Percentiles rank a stretch among this genome's conserved stretches.
Conservation (phyloP, 2,113 vertebrate genomes). For the Nothocercus julius region DNA sequence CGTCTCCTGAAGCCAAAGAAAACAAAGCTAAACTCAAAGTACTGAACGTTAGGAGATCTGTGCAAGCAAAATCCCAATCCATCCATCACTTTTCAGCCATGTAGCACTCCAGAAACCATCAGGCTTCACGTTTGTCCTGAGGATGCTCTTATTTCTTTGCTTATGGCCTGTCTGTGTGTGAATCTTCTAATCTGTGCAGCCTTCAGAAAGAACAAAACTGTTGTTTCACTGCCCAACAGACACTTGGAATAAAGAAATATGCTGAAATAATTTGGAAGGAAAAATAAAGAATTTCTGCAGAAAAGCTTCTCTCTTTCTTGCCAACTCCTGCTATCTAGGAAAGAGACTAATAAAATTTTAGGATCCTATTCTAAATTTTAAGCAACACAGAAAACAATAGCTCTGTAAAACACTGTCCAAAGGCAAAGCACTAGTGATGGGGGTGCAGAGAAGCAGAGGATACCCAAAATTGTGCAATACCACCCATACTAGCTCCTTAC, state of each 20-base stretch:
- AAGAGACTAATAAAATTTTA: not conserved
- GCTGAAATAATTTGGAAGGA: not conserved
- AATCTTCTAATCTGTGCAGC: not conserved
- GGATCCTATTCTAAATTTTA: not conserved
- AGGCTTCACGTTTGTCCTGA: not conserved
- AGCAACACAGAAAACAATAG: not conserved
- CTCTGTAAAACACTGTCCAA: not conserved
- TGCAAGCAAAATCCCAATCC: not conserved
- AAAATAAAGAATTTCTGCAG: not conserved
- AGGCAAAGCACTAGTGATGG: not conserved
- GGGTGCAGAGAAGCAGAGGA: not conserved
- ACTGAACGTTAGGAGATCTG: not conserved
- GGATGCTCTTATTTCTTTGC: not conserved
- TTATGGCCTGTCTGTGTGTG: not conserved
- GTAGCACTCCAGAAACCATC: not conserved
- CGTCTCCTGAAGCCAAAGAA: slow-evolving; percentile 19
- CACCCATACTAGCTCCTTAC: not conserved
- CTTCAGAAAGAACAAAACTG: not conserved
- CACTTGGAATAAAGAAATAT: not conserved
- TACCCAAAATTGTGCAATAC: fast-evolving
- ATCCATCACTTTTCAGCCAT: not conserved
- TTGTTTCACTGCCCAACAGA: not conserved
- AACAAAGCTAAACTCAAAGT: not conserved
- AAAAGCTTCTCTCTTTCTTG: not conserved
- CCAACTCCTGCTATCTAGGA: not conserved